Base-by-base conservation (phyloP, 2,888 invertebrate genomes). In the Achlya flavicornis region DNA sequence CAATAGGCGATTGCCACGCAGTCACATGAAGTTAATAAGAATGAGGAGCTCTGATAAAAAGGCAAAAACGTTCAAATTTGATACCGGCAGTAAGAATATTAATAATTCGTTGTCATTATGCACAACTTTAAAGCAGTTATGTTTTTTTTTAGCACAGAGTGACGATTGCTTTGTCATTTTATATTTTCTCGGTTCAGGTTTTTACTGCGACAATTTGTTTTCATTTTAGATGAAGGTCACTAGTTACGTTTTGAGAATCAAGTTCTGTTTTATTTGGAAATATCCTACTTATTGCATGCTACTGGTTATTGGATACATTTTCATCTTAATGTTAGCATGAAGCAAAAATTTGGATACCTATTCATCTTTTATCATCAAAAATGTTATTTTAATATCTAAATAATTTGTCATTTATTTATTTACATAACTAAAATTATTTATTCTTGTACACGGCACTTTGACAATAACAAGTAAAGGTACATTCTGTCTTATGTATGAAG, bases 11-110 rank as follows among this genome's bases (percentile, higher is more conserved):
- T 80, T 90, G 77, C 91, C 91, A 85, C 94, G 95, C 86, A 95
- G 95, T 94, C 91, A 94, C 91, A 93, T 94, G 95, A 91, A 95
- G 95, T 90, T 95, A 88, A 95, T 95, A 91, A 93, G 95, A 89
- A 95, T 95, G 92, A 94, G 95, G 93, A 94, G 92, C 68, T 79
- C 93, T 77, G 93, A 94, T 90, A 94, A 93, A 93, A 93, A 92
- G 86, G 86, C 91, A 81, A 94, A 94, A 91, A 89, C 93, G 66
- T 94, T 94, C 90, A 89, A 88, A 94, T 95, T 95, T 91, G 95
- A 95, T 94, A 94, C 95, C 85, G 95, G 95, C 94, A 94, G 94
- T 94, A 94, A 94, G 94, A 86, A 77, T 63, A 72, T 72, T 70
- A 69, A 66, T 72, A 41, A 70, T 66, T 69, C 70, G 70, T 74